Conservation (phyloP, 2,888 invertebrate species). For the Cephus pygmeus region DNA sequence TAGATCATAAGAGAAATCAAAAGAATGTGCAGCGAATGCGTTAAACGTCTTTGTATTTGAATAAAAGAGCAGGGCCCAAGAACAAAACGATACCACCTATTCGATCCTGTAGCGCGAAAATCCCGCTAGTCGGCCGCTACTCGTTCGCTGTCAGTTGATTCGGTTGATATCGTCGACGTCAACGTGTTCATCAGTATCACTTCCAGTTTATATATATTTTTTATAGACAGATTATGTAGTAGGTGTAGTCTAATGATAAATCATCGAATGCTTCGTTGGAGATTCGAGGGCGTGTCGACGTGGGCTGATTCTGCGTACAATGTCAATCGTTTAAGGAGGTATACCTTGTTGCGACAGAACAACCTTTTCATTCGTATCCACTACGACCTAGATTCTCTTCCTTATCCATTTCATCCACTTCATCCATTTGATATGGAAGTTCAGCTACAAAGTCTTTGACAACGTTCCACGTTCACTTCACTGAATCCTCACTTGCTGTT, state of each 20-base stretch:
- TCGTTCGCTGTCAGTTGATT: background rate
- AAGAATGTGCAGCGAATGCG: background rate
- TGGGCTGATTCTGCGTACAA: conserved; percentile 27
- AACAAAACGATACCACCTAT: background rate
- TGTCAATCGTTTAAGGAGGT: conserved; percentile 34
- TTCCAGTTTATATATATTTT: background rate
- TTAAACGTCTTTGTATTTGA: background rate
- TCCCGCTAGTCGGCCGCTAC: background rate
- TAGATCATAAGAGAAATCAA: background rate
- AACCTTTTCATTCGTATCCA: background rate
- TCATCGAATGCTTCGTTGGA: background rate
- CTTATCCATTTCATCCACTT: background rate
- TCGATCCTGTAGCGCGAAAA: background rate
- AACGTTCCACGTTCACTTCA: no score
- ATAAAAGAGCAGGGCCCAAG: background rate
- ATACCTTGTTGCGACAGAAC: conserved; percentile 1
- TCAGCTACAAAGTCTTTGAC: no score
- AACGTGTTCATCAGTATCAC: background rate
- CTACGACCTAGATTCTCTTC: background rate
- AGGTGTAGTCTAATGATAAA: background rate
- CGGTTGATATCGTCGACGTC: background rate
- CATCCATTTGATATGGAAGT: no score
- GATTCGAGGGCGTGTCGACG: conserved; percentile 22
- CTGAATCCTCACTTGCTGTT: no score
- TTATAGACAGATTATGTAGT: background rate